Conservation (phyloP, 2,113 vertebrate species). For the Pollimyrus isidori region DNA sequence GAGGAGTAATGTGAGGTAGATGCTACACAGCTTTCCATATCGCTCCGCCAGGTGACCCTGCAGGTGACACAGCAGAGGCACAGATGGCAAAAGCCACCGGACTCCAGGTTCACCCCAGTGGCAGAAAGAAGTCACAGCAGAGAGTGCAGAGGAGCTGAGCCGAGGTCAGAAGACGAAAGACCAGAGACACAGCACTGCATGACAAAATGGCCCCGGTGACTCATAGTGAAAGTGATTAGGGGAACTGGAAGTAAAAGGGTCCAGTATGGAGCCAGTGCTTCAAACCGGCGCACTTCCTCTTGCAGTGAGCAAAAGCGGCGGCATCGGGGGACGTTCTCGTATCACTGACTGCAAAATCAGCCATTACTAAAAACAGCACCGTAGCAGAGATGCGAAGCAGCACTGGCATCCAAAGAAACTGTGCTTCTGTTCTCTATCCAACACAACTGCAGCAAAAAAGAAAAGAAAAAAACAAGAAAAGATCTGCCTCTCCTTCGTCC, state of each 20-base stretch:
- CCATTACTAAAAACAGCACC: not conserved
- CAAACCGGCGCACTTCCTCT: not conserved
- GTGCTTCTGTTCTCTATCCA: not conserved
- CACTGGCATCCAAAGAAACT: not conserved
- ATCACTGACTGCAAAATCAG: not conserved
- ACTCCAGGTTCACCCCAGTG: not conserved
- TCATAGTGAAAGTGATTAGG: not conserved
- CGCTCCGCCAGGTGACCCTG: conserved; percentile 93
- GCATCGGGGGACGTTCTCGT: not conserved
- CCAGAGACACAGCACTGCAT: not conserved
- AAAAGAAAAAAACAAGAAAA: not conserved
- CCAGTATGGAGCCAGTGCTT: not conserved
- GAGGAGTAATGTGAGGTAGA: conserved; percentile 98
- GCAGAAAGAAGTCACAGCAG: not conserved
- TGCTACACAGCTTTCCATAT: conserved; percentile 90
- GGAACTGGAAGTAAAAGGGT: not conserved
- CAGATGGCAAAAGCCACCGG: not conserved
- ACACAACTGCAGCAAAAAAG: not conserved
- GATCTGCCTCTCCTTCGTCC: not conserved
- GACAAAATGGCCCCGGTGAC: not conserved
- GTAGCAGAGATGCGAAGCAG: not conserved
- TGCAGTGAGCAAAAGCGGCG: not conserved
- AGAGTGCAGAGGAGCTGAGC: not conserved
- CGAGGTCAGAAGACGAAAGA: not conserved
- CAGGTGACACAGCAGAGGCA: not conserved